These are phyloP conservation scores for Listronotus oregonensis DNA, from an alignment of 1,140 invertebrate species.

Conservation along the genomic window DNA sequence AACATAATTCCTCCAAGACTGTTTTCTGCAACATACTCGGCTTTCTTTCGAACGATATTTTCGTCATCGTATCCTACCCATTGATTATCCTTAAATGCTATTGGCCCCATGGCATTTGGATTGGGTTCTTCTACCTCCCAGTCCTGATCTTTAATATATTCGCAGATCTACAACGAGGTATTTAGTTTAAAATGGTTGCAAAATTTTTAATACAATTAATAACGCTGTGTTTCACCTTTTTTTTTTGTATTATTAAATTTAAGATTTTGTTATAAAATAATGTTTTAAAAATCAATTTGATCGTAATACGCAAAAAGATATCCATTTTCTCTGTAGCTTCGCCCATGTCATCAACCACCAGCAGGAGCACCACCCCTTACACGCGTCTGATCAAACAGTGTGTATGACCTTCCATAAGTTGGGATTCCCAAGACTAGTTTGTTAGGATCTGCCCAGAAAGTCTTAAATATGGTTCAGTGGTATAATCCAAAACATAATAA, in stretches of 20 bases:
- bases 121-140: constrained; percentile 85
- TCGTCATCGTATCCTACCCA: constrained; percentile 97
- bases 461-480: constrained; percentile 84
- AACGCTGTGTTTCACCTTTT: too few relatives aligned
- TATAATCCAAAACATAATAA: constrained; percentile 68
- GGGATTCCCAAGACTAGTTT: constrained; percentile 93
- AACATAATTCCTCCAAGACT: constrained; percentile 87
- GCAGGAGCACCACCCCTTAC: constrained; percentile 80
- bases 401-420: constrained; percentile 91
- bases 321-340: constrained; percentile 89
- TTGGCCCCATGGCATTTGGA: constrained; percentile 82
- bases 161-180: constrained; percentile 73
- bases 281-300: constrained; percentile 50
- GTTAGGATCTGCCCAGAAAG: constrained; percentile 77
- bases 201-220: too few relatives aligned
- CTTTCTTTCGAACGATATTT: constrained; percentile 80
- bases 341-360: constrained; percentile 84
- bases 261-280: too few relatives aligned
- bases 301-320: constrained; percentile 92
- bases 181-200: too few relatives aligned
- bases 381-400: constrained; percentile 80
- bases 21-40: constrained; percentile 83
- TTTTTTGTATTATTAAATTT: too few relatives aligned
- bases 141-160: constrained; percentile 71
- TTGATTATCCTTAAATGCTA: constrained; percentile 83